A percentile compares a stretch with the other conserved stretches of the same genome.
These are phyloP conservation scores for Alosa sapidissima DNA, from an alignment of 2,797 vertebrate genomes.

Conservation along the genomic window DNA sequence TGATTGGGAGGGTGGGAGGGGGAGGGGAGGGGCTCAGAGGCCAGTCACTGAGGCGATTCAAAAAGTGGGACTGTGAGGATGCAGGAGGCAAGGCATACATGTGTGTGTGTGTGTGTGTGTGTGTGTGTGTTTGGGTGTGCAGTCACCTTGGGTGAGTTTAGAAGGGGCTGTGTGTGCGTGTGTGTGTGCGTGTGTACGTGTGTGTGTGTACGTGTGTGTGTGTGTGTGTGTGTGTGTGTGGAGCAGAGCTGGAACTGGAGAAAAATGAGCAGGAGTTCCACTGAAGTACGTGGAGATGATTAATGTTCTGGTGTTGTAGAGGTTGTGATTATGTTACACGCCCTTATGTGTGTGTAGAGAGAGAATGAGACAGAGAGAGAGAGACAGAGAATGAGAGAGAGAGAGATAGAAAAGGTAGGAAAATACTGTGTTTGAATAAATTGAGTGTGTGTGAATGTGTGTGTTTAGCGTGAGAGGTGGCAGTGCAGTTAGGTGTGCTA, in stretches of 20 bases:
- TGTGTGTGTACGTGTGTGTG: not conserved
- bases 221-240: not conserved
- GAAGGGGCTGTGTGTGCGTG: not conserved
- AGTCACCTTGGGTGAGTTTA: too few species aligned
- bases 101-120: slow-evolving; percentile 6
- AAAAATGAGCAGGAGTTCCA: slow-evolving; percentile 2
- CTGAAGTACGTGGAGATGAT: slow-evolving; percentile 13
- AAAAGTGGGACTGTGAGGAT: slow-evolving; percentile 9
- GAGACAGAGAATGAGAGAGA: not conserved
- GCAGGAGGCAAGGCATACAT: not conserved
- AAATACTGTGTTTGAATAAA: not conserved
- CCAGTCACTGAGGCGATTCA: not conserved
- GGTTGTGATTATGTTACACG: slow-evolving; percentile 7
- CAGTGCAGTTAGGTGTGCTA: not conserved
- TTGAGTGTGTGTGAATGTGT: not conserved
- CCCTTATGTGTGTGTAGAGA: not conserved
- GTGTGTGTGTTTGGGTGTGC: slow-evolving; percentile 34
- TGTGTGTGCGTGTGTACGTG: not conserved
- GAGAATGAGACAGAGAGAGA: too few species aligned
- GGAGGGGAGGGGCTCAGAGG: not conserved
- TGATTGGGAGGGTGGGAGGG: not conserved
- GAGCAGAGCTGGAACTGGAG: not conserved
- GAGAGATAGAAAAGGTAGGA: not conserved
- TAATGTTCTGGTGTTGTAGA: not conserved
- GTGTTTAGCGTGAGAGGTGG: not conserved